Conservation (phyloP, 1,140 invertebrate genomes). For the Tetraneura akinire region DNA sequence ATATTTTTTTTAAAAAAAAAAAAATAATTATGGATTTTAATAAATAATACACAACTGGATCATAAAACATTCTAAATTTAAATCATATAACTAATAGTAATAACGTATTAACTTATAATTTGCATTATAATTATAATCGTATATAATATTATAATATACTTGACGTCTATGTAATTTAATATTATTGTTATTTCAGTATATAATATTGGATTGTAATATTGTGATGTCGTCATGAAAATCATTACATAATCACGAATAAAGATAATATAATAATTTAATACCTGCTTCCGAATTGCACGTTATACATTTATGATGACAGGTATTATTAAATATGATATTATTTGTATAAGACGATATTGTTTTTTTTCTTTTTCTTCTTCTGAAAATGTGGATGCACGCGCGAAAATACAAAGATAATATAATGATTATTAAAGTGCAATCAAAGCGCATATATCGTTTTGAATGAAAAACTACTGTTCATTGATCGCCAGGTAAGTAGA, state of each 20-base stretch:
- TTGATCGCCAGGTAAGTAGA: constrained; percentile 35
- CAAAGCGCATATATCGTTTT: constrained; percentile 38
- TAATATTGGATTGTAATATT: too few species aligned
- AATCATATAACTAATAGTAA: too few species aligned
- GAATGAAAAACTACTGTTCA: constrained; percentile 48
- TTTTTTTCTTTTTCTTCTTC: too few species aligned
- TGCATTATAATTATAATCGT: too few species aligned
- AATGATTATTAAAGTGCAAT: constrained; percentile 16
- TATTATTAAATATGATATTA: neutral
- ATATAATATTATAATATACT: too few species aligned
- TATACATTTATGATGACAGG: neutral
- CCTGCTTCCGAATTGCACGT: neutral
- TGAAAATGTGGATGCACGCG: constrained; percentile 6
- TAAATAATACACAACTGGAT: neutral
- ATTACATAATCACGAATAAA: neutral
- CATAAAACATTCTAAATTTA: neutral
- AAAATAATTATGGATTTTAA: constrained; percentile 1
- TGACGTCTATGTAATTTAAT: too few species aligned
- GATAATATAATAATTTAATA: neutral
- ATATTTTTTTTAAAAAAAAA: neutral
- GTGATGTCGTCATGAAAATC: too few species aligned
- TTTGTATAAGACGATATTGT: neutral
- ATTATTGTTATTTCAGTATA: too few species aligned
- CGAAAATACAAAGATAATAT: constrained; percentile 6
- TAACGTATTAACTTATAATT: too few species aligned